Base-by-base conservation (phyloP, 2,797 vertebrate species). In the Enteromius radiatus region DNA sequence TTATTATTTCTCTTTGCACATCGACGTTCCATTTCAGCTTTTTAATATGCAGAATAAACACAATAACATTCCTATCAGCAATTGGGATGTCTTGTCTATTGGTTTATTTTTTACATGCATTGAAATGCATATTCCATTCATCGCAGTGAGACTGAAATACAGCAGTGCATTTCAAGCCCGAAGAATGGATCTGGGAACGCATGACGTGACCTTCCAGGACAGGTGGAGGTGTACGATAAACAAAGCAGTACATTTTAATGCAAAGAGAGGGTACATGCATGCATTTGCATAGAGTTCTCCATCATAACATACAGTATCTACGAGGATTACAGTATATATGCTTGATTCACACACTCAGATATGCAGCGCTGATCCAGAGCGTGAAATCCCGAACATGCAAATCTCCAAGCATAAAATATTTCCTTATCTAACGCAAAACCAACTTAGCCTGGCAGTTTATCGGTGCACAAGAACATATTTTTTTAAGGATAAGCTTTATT, bases 101-200 rank as follows among this genome's bases (percentile, higher is more conserved):
- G 59, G 8, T 64, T 76, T 77, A 68, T 83, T 54, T 54, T 85
- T 82, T 63, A 80, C 65, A 68, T 68, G 67, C 33, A 81, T 33
- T 82, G 63, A 88, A 89, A 90, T 84, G 65, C 11, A 0, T 79
- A 81, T 63, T 47, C 26, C 86, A 71, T 77, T 56, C 76, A 64
- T 31, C 41, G 19, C 78, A 63, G 21, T 65, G 74, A 77, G 71
- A 87, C n/a, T 91, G 65, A 90, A 89, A 89, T 85, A 90, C 87
- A 89, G 82, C 88, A 80, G 56, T 43, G 76, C 77, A 12, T 54
- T 80, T 76, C 28, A 38, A n/a, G 15, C 19, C 74, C 64, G 78
- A 45, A 70, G 41, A 88, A 85, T 33, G 69, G 63, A 86, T 71
- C 73, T 56, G 78, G 52, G 43, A 80, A 71, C 52, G 47, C 36